These are phyloP conservation scores for Lethenteron camtschaticum DNA, from an alignment of 2,113 vertebrate genomes.

Conservation along the genomic window DNA sequence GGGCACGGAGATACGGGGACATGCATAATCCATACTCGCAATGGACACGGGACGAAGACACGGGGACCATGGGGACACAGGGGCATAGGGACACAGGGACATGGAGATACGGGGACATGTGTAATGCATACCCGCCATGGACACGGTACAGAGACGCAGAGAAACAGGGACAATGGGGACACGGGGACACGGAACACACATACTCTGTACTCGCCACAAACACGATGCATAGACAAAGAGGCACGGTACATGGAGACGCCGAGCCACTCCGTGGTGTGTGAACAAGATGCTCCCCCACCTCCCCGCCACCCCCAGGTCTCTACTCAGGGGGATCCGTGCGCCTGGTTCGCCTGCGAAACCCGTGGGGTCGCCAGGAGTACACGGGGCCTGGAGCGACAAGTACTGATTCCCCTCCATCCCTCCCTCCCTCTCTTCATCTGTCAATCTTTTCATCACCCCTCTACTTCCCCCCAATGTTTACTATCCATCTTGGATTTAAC, in stretches of 20 bases:
- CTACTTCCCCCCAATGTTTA: neutral
- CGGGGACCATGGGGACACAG: no score
- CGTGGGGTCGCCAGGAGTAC: conserved; percentile 41
- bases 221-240: neutral
- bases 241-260: no score
- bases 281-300: neutral
- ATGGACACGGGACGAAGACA: no score
- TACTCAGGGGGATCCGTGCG: conserved; percentile 15
- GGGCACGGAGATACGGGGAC: no score
- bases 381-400: conserved; percentile 1
- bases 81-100: no score
- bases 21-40: no score
- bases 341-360: conserved; percentile 32
- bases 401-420: neutral
- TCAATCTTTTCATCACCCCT: neutral
- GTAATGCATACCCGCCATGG: neutral
- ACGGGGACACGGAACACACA: neutral
- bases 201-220: neutral
- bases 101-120: neutral
- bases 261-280: no score
- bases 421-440: neutral
- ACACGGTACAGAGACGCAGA: neutral
- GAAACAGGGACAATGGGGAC: no score
- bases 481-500: no score
- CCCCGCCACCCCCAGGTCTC: conserved; percentile 17